Base-by-base conservation (phyloP, 2,888 invertebrate genomes). In the Folsomia candida region DNA sequence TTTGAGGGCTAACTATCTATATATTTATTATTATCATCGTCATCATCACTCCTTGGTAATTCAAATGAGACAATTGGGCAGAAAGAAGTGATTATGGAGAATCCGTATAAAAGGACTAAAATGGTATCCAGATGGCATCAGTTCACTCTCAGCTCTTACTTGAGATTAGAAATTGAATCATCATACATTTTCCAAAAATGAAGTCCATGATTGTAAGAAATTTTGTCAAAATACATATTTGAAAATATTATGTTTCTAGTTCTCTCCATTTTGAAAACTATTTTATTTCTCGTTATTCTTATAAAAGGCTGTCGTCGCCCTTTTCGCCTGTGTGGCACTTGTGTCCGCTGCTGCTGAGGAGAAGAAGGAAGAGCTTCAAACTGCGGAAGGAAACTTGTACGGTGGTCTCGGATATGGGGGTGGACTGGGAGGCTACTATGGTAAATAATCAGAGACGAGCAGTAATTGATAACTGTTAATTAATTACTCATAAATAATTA, bases 121-220 rank as follows among this genome's bases (percentile, higher is more conserved):
- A 47, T n/a, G 18, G 47, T 47, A 9, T 47, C 47, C 47, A 47
- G 47, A 47, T 11, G 47, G 9, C 47, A 47, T 47, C 47, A 47
- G 47, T 47, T 47, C 18, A 47, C 47, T 47, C 18, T 47, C 47
- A 47, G 18, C 51, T 51, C 18, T 25, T 27, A n/a, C n/a, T n/a
- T n/a, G n/a, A n/a, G n/a, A n/a, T n/a, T n/a, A 57, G 20, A 47
- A 47, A 61, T 54, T 64, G 25, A n/a, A 63, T 66, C 59, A 70
- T 63, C 57, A 74, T n/a, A n/a, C n/a, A n/a, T n/a, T n/a, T n/a
- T n/a, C n/a, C n/a, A n/a, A n/a, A 62, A 69, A 69, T 72, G 72
- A 69, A 68, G 59, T 69, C 71, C 68, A 68, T 65, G 59, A 62
- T 70, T 65, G 74, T 74, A 67, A 72, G 74, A n/a, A n/a, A n/a